Base-by-base conservation (phyloP, 2,113 vertebrate genomes). In the Tetraodon nigroviridis region DNA sequence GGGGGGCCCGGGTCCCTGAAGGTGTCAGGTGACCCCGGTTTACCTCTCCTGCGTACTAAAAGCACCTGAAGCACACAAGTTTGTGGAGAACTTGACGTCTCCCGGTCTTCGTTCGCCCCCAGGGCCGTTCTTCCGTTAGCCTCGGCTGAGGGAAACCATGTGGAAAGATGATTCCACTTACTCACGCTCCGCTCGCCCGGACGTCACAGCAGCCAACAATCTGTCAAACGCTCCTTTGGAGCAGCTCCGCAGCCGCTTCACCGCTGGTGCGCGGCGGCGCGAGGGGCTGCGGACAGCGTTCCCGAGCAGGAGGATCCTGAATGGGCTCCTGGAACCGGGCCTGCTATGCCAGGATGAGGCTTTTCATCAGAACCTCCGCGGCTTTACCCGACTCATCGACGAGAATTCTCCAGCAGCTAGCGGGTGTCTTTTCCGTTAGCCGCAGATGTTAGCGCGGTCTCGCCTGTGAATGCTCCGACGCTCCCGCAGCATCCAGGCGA, bases 371-470 rank as follows among this genome's bases (percentile, higher is more conserved):
- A 32, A 32, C 29, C 29, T 1, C 6, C 29, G 8, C 5, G 29
- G 8, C 53, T 20, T 22, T 55, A 63, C 47, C 58, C n/a, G 67
- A 62, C 22, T 24, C 22, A 24, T 24, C 3, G 22, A 27, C 24
- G 60, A 51, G 47, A 58, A 68, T 52, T 61, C 50, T 50, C 58
- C 32, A 53, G 37, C 63, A 71, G 77, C 67, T 61, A 77, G 67
- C 59, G 53, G 59, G 55, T 55, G 54, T 76, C 52, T 64, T 61
- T 78, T 61, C 51, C 73, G 75, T 79, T 73, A 46, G 74, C 47
- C 19, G 78, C 85, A 89, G 87, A 82, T 85, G 85, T 87, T 78
- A 69, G 69, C 60, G 78, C 83, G 73, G 73, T 75, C 79, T 53
- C 78, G 41, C 29, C 18, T 61, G 62, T 83, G 81, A 81, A 81